Conservation (phyloP, 92 coral and sea anemone species). For the Desmophyllum pertusum region DNA sequence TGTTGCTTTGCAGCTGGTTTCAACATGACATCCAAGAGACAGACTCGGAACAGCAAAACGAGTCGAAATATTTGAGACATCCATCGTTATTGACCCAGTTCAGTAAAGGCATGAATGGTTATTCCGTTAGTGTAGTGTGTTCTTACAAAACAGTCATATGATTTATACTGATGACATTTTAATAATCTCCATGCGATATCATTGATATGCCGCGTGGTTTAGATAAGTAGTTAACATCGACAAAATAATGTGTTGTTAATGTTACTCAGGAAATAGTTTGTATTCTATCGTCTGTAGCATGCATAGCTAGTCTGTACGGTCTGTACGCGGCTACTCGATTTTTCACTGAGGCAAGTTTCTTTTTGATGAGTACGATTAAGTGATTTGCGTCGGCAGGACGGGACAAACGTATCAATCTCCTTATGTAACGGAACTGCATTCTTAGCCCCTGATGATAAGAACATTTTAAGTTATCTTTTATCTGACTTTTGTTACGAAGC, state of each 20-base stretch:
- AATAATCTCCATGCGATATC: background rate
- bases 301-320: background rate
- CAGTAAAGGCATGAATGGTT: background rate
- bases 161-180: background rate
- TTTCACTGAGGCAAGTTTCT: background rate
- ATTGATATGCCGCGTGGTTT: background rate
- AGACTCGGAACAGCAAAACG: background rate
- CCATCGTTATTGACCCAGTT: background rate
- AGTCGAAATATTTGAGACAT: background rate
- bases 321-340: background rate
- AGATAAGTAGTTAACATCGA: background rate
- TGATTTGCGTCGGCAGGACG: background rate
- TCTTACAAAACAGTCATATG: background rate
- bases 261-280: background rate
- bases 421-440: background rate
- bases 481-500: constrained; percentile 11
- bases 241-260: background rate
- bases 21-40: background rate
- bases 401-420: background rate
- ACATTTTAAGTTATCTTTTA: background rate
- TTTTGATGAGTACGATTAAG: background rate
- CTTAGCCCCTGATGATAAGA: background rate
- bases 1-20: background rate
- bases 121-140: background rate
- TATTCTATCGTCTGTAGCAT: background rate